phyloP scores from a whole-genome alignment of 1,140 invertebrate species.

The Pectinophora gossypiella region DNA sequence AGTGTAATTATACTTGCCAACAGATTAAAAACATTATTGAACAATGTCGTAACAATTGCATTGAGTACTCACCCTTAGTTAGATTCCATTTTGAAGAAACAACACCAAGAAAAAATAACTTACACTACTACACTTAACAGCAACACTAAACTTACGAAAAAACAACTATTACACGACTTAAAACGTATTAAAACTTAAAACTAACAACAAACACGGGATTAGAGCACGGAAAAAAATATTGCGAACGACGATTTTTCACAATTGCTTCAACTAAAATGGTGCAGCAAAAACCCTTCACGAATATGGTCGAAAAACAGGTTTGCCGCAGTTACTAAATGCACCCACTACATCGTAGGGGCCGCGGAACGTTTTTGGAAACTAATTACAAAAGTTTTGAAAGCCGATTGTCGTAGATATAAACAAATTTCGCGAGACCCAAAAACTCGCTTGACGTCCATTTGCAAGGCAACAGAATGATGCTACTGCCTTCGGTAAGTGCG shows the following conservation, averaged over 20 bases:
- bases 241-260: slow-evolving; percentile 35
- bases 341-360: slow-evolving; percentile 55
- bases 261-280: slow-evolving; percentile 24
- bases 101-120: not conserved
- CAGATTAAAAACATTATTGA: not conserved
- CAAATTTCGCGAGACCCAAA: slow-evolving; percentile 59
- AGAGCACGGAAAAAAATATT: slow-evolving; percentile 43
- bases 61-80: not conserved
- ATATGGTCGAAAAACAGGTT: no score
- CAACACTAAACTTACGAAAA: not conserved
- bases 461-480: slow-evolving; percentile 54
- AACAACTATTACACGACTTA: not conserved
- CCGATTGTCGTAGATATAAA: slow-evolving; percentile 69
- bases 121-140: not conserved
- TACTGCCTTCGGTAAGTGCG: slow-evolving; percentile 60
- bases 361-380: slow-evolving; percentile 58
- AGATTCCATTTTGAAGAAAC: not conserved
- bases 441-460: slow-evolving; percentile 66
- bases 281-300: no score
- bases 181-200: slow-evolving; percentile 32
- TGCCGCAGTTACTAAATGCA: slow-evolving; percentile 25
- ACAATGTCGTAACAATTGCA: not conserved
- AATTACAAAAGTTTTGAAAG: slow-evolving; percentile 67
- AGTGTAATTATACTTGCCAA: not conserved
- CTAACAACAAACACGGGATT: slow-evolving; percentile 24